A percentile compares a stretch with the other conserved stretches of the same genome.
Evolutionary conservation across 1,140 invertebrate genomes (phyloP).

Genomic region (Muscidifurax raptorellus): DNA sequence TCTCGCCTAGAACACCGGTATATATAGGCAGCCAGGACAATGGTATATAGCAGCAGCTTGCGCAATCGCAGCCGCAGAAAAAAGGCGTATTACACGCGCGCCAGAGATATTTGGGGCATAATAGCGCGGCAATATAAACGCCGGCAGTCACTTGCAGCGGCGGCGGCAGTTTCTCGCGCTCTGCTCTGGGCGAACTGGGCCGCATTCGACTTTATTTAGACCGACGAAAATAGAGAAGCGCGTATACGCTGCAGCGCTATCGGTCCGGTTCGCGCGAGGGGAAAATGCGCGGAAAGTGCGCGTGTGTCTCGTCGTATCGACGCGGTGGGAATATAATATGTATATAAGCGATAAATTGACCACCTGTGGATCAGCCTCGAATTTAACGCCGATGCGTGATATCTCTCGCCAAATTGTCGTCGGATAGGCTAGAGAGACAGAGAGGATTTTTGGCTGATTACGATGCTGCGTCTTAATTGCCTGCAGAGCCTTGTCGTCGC

Average conservation of each 20-base stretch:
- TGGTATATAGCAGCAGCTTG: no score
- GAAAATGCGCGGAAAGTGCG: background rate
- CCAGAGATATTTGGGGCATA: conserved; percentile 56
- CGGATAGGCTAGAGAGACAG: background rate
- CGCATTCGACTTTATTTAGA: conserved; percentile 68
- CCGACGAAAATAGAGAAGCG: conserved; percentile 61
- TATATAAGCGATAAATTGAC: conserved; percentile 7
- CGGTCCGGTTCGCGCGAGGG: background rate
- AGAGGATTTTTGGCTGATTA: no score
- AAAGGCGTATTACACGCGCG: background rate
- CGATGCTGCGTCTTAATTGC: no score
- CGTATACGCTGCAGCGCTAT: background rate
- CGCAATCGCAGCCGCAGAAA: background rate
- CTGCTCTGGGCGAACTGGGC: conserved; percentile 59
- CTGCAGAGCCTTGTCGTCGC: background rate
- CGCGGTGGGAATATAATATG: background rate
- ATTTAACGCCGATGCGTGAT: background rate
- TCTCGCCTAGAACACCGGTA: no score
- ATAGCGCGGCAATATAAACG: conserved; percentile 45
- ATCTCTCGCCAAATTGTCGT: background rate
- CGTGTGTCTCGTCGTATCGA: background rate
- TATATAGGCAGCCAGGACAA: no score
- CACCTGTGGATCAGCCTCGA: background rate
- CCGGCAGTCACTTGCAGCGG: conserved; percentile 32
- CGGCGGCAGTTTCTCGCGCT: conserved; percentile 48